Conservation (phyloP, 2,797 vertebrate genomes). For the Pangasius krempfi region DNA sequence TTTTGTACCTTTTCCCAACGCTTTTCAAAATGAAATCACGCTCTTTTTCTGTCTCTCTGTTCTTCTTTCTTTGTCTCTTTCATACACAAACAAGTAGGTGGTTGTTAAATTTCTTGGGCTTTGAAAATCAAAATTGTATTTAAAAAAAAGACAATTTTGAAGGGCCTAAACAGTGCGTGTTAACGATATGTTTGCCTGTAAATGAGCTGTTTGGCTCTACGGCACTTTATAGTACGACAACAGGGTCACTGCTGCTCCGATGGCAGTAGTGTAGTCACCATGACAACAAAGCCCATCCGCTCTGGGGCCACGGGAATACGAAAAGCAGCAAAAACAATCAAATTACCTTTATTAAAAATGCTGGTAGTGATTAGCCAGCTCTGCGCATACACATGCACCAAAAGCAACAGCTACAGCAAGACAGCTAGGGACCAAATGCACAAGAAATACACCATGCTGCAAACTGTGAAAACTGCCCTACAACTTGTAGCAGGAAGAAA, state of each 20-base stretch:
- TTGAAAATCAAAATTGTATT: not conserved
- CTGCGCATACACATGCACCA: slow-evolving; percentile 41
- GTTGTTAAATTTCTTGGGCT: slow-evolving; percentile 13
- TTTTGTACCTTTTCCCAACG: not conserved
- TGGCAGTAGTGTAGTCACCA: slow-evolving; percentile 67
- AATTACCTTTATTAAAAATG: slow-evolving; percentile 71
- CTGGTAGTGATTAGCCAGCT: slow-evolving; percentile 67
- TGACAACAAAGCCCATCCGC: slow-evolving; percentile 67
- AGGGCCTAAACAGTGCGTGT: slow-evolving; percentile 25
- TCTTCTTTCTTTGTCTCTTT: slow-evolving; percentile 1
- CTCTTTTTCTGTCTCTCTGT: not conserved
- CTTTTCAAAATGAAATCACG: not conserved
- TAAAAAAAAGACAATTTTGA: not conserved
- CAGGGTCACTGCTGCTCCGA: slow-evolving; percentile 54
- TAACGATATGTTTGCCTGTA: slow-evolving; percentile 46
- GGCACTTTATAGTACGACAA: slow-evolving; percentile 34
- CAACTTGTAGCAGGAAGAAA: not conserved
- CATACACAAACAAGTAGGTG: slow-evolving; percentile 13
- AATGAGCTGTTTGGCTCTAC: slow-evolving; percentile 50
- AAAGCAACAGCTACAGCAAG: slow-evolving; percentile 49
- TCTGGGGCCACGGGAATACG: slow-evolving; percentile 40
- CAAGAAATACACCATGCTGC: not conserved
- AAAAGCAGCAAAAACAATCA: slow-evolving; percentile 62
- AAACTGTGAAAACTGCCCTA: not conserved
- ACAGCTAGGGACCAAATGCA: not conserved